Conservation (phyloP, 2,797 vertebrate species). For the Carapus acus region DNA sequence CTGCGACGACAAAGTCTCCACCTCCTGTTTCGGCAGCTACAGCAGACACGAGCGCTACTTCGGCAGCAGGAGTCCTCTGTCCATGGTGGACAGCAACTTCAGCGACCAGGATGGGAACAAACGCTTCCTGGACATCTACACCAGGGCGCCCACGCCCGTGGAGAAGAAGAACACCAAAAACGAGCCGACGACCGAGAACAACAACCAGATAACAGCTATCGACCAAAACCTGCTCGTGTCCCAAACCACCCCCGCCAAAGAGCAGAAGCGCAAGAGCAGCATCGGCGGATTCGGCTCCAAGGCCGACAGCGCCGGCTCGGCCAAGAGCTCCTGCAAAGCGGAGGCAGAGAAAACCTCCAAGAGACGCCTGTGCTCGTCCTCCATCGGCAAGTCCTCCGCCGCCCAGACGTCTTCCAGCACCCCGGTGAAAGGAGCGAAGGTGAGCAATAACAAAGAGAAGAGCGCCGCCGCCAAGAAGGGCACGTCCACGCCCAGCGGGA, state of each 20-base stretch:
- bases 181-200: conserved; percentile 86
- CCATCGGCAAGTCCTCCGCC: conserved; percentile 71
- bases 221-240: conserved; percentile 77
- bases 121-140: conserved; percentile 68
- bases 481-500: conserved; percentile 70
- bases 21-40: conserved; percentile 87
- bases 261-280: conserved; percentile 76
- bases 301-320: conserved; percentile 64
- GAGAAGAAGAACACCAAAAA: conserved; percentile 73
- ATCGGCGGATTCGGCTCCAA: conserved; percentile 66
- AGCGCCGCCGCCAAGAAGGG: conserved; percentile 70
- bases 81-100: conserved; percentile 84
- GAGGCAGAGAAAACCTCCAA: conserved; percentile 79
- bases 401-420: conserved; percentile 71
- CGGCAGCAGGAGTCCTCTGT: conserved; percentile 80
- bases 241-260: conserved; percentile 82
- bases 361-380: conserved; percentile 74
- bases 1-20: conserved; percentile 86
- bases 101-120: conserved; percentile 74
- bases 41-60: conserved; percentile 80
- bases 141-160: conserved; percentile 70
- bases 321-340: conserved; percentile 70
- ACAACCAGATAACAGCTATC: conserved; percentile 88
- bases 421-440: conserved; percentile 77
- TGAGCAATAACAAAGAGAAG: conserved; percentile 78